phyloP scores from a whole-genome alignment of 2,113 vertebrate genomes.

The Cygnus buccinator region DNA sequence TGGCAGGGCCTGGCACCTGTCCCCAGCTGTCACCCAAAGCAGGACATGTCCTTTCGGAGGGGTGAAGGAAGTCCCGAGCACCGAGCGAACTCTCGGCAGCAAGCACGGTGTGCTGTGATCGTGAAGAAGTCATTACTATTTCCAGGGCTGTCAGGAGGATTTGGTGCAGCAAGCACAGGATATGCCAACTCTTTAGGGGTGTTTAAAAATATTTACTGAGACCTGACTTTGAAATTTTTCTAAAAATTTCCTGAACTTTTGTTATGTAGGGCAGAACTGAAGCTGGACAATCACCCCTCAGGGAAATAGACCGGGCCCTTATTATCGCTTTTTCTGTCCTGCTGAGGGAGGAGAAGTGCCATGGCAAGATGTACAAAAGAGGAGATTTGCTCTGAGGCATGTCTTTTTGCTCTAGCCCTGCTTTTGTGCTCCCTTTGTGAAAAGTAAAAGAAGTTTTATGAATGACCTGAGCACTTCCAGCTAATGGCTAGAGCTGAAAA shows the following conservation, averaged over 20 bases:
- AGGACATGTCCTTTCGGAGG: not conserved
- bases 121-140: not conserved
- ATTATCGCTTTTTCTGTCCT: not conserved
- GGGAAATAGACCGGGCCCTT: not conserved
- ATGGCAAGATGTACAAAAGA: fast-evolving
- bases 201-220: not conserved
- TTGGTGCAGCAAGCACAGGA: not conserved
- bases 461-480: constrained; percentile 68
- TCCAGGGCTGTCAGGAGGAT: not conserved
- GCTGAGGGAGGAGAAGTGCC: not conserved
- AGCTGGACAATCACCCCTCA: not conserved
- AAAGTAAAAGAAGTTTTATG: constrained; percentile 66
- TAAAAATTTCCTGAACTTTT: not conserved
- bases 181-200: not conserved
- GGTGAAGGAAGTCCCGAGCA: not conserved
- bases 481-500: constrained; percentile 73
- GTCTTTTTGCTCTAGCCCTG: constrained; percentile 26
- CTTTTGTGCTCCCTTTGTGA: constrained; percentile 53
- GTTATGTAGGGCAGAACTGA: not conserved
- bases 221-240: not conserved
- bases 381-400: not conserved
- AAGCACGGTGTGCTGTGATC: not conserved
- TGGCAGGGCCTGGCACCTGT: not conserved
- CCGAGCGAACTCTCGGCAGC: not conserved
- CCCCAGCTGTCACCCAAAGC: not conserved